Conservation (phyloP, 2,888 invertebrate genomes). For the Drosophila percnosoma region DNA sequence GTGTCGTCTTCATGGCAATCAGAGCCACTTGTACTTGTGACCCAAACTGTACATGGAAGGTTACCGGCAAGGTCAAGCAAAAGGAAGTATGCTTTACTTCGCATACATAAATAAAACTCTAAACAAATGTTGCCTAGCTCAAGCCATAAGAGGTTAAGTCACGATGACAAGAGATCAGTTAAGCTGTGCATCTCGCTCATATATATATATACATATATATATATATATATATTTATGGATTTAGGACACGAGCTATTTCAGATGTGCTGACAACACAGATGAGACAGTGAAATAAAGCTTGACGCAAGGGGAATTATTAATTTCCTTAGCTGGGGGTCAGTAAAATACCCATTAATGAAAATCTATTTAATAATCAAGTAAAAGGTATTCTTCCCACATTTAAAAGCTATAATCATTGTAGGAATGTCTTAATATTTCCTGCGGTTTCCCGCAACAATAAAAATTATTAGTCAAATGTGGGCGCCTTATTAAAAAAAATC, state of each 20-base stretch:
- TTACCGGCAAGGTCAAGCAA: conserved; percentile 55
- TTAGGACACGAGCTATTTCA: background rate
- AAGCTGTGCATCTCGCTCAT: conserved; percentile 19
- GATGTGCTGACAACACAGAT: conserved; percentile 24
- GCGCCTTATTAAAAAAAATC: conserved; percentile 37
- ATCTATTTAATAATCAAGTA: background rate
- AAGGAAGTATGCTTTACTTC: conserved; percentile 6
- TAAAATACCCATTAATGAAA: background rate
- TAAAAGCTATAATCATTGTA: background rate
- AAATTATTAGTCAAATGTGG: conserved; percentile 36
- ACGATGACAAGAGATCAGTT: conserved; percentile 61
- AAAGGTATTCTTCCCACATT: background rate
- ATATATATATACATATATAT: background rate
- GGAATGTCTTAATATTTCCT: conserved; percentile 11
- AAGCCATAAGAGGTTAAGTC: conserved; percentile 51
- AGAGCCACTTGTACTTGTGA: conserved; percentile 29
- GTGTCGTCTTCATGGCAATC: conserved; percentile 26
- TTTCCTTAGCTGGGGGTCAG: background rate
- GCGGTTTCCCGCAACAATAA: conserved; percentile 16
- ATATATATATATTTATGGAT: background rate
- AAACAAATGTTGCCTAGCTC: conserved; percentile 23
- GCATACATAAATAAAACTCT: background rate
- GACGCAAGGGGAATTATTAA: background rate
- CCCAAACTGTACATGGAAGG: conserved; percentile 38
- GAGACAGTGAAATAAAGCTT: background rate